Evolutionary conservation across 2,888 invertebrate genomes (phyloP).

Genomic region (Crocallis elinguaria): DNA sequence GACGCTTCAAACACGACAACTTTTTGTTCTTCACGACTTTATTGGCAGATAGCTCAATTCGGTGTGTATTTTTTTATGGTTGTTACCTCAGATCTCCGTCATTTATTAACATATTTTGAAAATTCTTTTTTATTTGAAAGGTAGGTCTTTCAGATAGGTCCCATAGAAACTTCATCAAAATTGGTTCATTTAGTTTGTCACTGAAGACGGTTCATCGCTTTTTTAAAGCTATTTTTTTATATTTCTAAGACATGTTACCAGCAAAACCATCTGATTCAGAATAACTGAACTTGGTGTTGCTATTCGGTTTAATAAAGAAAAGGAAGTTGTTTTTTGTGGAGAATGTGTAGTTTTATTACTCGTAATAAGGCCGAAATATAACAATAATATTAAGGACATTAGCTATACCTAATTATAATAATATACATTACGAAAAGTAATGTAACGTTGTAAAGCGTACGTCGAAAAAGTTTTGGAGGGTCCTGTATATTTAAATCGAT

Average conservation of each 20-base stretch:
- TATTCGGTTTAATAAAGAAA: not conserved
- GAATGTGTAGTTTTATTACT: conserved; percentile 13
- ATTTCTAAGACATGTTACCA: not conserved
- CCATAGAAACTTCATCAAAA: too few species aligned
- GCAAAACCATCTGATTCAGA: not conserved
- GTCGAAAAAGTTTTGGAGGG: not conserved
- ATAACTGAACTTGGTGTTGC: not conserved
- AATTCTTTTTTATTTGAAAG: too few species aligned
- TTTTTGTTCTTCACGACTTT: too few species aligned
- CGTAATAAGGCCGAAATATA: conserved; percentile 7
- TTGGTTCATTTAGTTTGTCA: too few species aligned
- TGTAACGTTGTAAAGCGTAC: not conserved
- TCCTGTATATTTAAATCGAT: conserved; percentile 1
- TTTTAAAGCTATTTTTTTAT: too few species aligned
- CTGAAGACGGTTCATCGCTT: too few species aligned
- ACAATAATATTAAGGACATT: conserved; percentile 5
- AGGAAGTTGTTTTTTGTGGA: conserved; percentile 11
- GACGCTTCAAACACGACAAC: too few species aligned
- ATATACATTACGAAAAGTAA: not conserved
- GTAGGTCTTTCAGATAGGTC: too few species aligned
- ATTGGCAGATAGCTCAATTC: too few species aligned
- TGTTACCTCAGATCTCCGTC: too few species aligned
- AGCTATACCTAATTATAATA: conserved; percentile 3
- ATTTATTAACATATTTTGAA: too few species aligned
- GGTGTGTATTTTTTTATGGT: too few species aligned